Conservation (phyloP, 2,888 invertebrate species). For the Amitus sp. region DNA sequence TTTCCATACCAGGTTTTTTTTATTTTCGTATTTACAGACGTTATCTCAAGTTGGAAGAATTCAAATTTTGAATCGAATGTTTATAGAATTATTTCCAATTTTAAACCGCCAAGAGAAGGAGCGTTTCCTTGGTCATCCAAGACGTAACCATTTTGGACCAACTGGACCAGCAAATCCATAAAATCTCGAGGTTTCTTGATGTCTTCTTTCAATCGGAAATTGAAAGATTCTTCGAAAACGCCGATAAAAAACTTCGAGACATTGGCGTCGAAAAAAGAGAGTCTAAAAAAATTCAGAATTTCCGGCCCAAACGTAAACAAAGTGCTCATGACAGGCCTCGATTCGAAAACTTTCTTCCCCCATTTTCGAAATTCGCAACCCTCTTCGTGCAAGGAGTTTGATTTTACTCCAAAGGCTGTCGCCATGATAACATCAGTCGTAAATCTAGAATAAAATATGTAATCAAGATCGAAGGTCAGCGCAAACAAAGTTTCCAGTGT, state of each 20-base stretch:
- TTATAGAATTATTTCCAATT: too few relatives aligned
- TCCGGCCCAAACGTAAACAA: slow-evolving; percentile 47
- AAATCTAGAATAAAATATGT: slow-evolving; percentile 38
- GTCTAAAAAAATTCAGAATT: slow-evolving; percentile 45
- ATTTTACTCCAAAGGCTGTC: slow-evolving; percentile 54
- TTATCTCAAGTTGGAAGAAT: too few relatives aligned
- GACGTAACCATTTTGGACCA: slow-evolving; percentile 52
- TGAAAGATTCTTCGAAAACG: slow-evolving; percentile 56
- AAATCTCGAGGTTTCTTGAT: slow-evolving; percentile 58
- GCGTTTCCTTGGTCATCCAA: slow-evolving; percentile 42
- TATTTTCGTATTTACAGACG: too few relatives aligned
- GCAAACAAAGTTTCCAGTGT: too few relatives aligned
- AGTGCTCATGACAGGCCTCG: slow-evolving; percentile 29
- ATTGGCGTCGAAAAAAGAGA: slow-evolving; percentile 45
- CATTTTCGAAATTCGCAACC: slow-evolving; percentile 52
- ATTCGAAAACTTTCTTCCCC: slow-evolving; percentile 46
- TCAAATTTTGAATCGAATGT: too few relatives aligned
- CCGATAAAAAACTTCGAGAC: slow-evolving; percentile 57
- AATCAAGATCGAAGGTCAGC: too few relatives aligned
- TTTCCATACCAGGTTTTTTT: too few relatives aligned
- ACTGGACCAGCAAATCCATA: slow-evolving; percentile 58
- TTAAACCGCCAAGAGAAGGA: too few relatives aligned
- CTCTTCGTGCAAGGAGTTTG: slow-evolving; percentile 50
- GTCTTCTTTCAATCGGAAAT: slow-evolving; percentile 47
- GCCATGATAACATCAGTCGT: slow-evolving; percentile 54